Evolutionary conservation across 2,888 invertebrate species (phyloP).

Genomic region (Prosopocoilus inquinatus): DNA sequence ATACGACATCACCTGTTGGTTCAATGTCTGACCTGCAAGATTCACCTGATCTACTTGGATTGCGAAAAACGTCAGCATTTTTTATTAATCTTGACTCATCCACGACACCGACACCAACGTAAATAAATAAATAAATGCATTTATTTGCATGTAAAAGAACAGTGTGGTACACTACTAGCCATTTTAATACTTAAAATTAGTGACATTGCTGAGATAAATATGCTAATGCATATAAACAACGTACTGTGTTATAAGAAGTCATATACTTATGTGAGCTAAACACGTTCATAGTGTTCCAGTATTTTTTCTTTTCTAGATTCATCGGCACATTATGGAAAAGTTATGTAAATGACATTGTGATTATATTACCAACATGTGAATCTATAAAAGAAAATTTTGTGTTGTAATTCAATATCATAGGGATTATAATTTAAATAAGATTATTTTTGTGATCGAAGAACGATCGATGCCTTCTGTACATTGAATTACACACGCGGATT

Average conservation of each 20-base stretch:
- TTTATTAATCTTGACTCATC: conserved; percentile 43
- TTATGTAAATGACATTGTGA: neutral
- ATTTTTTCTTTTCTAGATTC: neutral
- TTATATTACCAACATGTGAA: neutral
- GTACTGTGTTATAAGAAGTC: conserved; percentile 1
- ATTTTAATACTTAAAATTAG: too few species aligned
- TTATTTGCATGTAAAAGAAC: neutral
- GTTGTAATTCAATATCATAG: neutral
- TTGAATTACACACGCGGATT: neutral
- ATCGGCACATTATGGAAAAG: neutral
- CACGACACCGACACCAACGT: conserved; percentile 42
- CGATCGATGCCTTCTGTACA: neutral
- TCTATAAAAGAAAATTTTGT: neutral
- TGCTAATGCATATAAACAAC: neutral
- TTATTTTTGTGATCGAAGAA: neutral
- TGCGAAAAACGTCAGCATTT: conserved; percentile 39
- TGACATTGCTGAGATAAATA: too few species aligned
- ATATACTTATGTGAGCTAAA: conserved; percentile 1
- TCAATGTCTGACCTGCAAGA: conserved; percentile 33
- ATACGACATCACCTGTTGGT: conserved; percentile 33
- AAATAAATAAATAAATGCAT: too few species aligned
- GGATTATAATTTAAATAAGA: neutral
- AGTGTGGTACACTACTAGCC: too few species aligned
- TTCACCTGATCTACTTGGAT: conserved; percentile 37
- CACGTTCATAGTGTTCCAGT: neutral